Evolutionary conservation across 1,140 invertebrate genomes (phyloP).

Genomic region (Tetramorium parvispinum): DNA sequence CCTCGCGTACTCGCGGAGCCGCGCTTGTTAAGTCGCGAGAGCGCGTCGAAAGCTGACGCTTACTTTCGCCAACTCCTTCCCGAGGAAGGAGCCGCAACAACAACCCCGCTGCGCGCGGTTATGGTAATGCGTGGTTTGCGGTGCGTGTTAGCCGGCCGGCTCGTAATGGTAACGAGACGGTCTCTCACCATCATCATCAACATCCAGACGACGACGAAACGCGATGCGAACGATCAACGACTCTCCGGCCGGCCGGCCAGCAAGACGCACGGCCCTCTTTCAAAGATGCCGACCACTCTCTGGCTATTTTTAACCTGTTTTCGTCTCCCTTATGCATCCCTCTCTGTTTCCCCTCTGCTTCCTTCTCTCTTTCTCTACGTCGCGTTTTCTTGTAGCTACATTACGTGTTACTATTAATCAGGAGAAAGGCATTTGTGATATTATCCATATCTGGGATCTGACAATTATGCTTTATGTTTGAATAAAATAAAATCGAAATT

Average conservation of each 20-base stretch:
- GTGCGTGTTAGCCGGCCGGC: constrained; percentile 75
- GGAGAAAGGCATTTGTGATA: background rate
- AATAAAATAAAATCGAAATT: background rate
- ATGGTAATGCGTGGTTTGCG: constrained; percentile 75
- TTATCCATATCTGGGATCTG: constrained; percentile 7
- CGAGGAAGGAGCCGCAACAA: constrained; percentile 37
- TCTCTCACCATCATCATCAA: constrained; percentile 79
- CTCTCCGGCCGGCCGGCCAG: constrained; percentile 57
- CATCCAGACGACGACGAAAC: constrained; percentile 77
- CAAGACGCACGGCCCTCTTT: constrained; percentile 65
- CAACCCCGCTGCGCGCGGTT: constrained; percentile 64
- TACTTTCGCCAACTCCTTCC: constrained; percentile 48
- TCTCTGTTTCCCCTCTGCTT: background rate
- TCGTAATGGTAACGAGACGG: constrained; percentile 78
- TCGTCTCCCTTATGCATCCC: constrained; percentile 57
- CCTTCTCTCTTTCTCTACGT: background rate
- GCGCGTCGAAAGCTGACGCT: constrained; percentile 53
- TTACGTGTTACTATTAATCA: constrained; percentile 24
- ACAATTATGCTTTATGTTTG: background rate
- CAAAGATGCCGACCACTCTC: constrained; percentile 73
- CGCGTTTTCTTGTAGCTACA: background rate
- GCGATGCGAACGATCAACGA: constrained; percentile 77
- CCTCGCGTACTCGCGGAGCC: background rate
- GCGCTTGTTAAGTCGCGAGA: constrained; percentile 46
- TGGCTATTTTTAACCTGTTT: constrained; percentile 77